Evolutionary conservation across 2,113 vertebrate species (phyloP).

Genomic region (Misgurnus anguillicaudatus): DNA sequence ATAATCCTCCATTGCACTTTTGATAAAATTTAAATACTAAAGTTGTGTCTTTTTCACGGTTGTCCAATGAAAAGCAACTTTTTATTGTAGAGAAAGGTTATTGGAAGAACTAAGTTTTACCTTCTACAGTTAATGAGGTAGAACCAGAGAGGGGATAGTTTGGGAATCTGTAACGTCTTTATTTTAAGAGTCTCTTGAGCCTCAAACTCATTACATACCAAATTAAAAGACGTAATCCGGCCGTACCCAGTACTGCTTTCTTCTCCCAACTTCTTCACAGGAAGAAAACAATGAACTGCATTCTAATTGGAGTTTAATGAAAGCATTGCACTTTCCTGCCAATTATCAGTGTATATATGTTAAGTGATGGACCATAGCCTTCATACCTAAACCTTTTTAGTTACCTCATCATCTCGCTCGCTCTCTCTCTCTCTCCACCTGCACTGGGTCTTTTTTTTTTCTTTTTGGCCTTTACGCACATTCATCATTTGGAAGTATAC

Average conservation of each 20-base stretch:
- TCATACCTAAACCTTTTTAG: conserved; percentile 32
- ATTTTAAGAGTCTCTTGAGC: conserved; percentile 46
- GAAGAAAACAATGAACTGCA: conserved; percentile 35
- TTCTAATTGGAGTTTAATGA: conserved; percentile 50
- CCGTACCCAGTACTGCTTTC: conserved; percentile 22
- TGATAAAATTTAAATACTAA: neutral
- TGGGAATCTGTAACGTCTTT: conserved; percentile 46
- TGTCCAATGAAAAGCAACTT: neutral
- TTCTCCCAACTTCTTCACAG: conserved; percentile 36
- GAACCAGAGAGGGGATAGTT: conserved; percentile 37
- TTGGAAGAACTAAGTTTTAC: conserved; percentile 21
- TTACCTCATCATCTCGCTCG: conserved; percentile 6
- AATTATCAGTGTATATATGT: conserved; percentile 49
- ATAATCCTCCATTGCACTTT: neutral
- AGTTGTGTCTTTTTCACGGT: conserved; percentile 49
- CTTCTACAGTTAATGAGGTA: conserved; percentile 45
- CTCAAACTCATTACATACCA: conserved; percentile 54
- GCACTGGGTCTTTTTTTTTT: neutral
- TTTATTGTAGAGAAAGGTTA: conserved; percentile 12
- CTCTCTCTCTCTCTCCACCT: neutral
- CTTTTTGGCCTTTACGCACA: conserved; percentile 1
- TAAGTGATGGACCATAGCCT: conserved; percentile 43
- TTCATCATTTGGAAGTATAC: neutral
- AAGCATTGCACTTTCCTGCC: conserved; percentile 33
- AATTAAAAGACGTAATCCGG: conserved; percentile 52